phyloP scores from a whole-genome alignment of 2,888 invertebrate species.

The Himalopsyche japonica region DNA sequence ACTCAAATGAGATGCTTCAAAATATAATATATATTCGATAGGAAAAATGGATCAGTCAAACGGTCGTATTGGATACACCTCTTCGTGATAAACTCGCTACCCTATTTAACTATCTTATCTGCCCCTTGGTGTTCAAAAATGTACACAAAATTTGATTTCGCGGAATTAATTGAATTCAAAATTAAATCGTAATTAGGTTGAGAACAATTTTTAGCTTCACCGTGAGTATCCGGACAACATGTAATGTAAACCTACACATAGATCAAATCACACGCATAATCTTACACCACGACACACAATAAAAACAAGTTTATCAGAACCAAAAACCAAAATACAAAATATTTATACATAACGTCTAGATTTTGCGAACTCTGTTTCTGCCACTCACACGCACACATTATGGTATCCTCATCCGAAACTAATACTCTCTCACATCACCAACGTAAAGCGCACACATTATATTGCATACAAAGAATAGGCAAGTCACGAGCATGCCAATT shows the following conservation, averaged over 20 bases:
- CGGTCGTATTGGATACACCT: no score
- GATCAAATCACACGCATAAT: conserved; percentile 20
- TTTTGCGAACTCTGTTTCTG: not conserved
- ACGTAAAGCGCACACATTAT: not conserved
- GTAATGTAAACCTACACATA: not conserved
- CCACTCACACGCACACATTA: not conserved
- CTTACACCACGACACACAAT: conserved; percentile 19
- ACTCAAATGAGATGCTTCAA: no score
- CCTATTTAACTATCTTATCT: no score
- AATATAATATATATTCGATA: no score
- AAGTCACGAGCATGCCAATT: not conserved
- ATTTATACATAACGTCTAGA: not conserved
- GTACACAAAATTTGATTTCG: no score
- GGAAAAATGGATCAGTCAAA: no score
- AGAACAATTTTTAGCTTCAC: not conserved
- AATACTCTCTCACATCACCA: not conserved
- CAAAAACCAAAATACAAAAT: not conserved
- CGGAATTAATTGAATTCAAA: no score
- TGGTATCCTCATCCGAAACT: not conserved
- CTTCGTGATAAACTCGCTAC: no score
- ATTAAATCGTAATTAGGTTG: no score
- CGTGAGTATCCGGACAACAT: not conserved
- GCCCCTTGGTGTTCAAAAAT: no score
- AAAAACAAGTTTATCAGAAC: not conserved
- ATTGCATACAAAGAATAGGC: not conserved